A percentile compares a stretch with the other conserved stretches of the same genome.
Evolutionary conservation across 2,113 vertebrate genomes (phyloP).

Genomic region (Malurus melanocephalus): DNA sequence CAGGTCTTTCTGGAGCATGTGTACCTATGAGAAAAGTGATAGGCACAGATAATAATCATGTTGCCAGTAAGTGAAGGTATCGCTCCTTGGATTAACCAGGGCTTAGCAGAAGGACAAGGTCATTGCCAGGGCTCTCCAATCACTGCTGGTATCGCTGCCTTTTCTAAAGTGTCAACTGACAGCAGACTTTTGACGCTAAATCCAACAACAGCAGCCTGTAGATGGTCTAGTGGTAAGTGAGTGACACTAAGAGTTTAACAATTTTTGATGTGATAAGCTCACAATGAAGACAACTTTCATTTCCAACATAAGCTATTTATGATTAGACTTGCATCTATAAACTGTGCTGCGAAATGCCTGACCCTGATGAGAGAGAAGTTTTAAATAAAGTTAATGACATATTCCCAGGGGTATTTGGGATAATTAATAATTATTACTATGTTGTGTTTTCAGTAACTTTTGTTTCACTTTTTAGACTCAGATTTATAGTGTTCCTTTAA

Average conservation of each 20-base stretch:
- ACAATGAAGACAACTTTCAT: slow-evolving; percentile 66
- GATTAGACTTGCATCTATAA: background rate
- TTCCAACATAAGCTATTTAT: slow-evolving; percentile 25
- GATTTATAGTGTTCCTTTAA: background rate
- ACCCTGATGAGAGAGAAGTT: background rate
- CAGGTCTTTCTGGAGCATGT: slow-evolving; percentile 4
- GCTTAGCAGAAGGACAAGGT: slow-evolving; percentile 70
- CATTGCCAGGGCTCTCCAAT: slow-evolving; percentile 70
- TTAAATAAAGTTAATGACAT: background rate
- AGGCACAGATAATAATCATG: slow-evolving; percentile 54
- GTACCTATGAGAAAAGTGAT: slow-evolving; percentile 12
- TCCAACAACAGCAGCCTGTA: slow-evolving; percentile 58
- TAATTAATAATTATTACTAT: background rate
- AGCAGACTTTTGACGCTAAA: slow-evolving; percentile 71
- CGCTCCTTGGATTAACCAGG: slow-evolving; percentile 53
- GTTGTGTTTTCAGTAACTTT: background rate
- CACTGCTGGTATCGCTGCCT: slow-evolving; percentile 55
- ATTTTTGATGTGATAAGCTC: slow-evolving; percentile 69
- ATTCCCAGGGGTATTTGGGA: background rate
- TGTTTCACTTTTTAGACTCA: background rate
- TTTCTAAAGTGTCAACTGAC: slow-evolving; percentile 62
- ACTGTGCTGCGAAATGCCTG: background rate
- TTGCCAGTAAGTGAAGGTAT: slow-evolving; percentile 66
- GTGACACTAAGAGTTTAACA: slow-evolving; percentile 59
- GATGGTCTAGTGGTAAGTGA: slow-evolving; percentile 62